Percentiles rank a stretch among this genome's conserved stretches.
phyloP scores from a whole-genome alignment of 2,888 invertebrate species.

The Embidobia sp. region DNA sequence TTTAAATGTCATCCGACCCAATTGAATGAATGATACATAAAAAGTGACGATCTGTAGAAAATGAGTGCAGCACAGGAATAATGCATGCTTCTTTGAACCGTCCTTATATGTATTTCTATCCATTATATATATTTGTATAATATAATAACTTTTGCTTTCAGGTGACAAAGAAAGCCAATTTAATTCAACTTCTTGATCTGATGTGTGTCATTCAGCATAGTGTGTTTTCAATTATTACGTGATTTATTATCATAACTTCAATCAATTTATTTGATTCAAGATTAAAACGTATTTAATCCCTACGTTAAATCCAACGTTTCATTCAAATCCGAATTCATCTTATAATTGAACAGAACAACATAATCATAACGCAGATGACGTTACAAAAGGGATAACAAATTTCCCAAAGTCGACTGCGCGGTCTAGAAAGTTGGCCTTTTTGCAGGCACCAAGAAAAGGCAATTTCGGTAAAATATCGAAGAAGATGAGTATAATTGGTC shows the following conservation, averaged over 20 bases:
- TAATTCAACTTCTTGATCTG: too few species aligned
- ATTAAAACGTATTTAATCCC: too few species aligned
- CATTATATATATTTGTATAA: too few species aligned
- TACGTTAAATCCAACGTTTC: too few species aligned
- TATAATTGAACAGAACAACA: too few species aligned
- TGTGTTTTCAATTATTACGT: too few species aligned
- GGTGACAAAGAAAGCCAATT: too few species aligned
- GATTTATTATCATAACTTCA: too few species aligned
- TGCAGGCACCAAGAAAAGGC: slow-evolving; percentile 67
- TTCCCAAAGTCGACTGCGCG: slow-evolving; percentile 25
- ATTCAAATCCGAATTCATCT: too few species aligned
- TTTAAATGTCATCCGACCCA: slow-evolving; percentile 72
- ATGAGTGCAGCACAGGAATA: slow-evolving; percentile 6
- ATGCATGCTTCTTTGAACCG: slow-evolving; percentile 6
- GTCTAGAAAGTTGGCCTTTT: slow-evolving; percentile 55
- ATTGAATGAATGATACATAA: slow-evolving; percentile 50
- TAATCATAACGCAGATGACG: background rate
- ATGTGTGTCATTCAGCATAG: too few species aligned
- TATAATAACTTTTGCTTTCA: too few species aligned
- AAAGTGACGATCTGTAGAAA: slow-evolving; percentile 18
- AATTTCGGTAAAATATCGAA: slow-evolving; percentile 74
- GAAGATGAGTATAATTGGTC: slow-evolving; percentile 73
- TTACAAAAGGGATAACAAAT: slow-evolving; percentile 32
- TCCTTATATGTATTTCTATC: slow-evolving; percentile 5
- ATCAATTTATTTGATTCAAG: too few species aligned